Percentiles rank a stretch among this genome's conserved stretches.
phyloP scores from a whole-genome alignment of 2,113 vertebrate genomes.

The Platichthys stellatus region DNA sequence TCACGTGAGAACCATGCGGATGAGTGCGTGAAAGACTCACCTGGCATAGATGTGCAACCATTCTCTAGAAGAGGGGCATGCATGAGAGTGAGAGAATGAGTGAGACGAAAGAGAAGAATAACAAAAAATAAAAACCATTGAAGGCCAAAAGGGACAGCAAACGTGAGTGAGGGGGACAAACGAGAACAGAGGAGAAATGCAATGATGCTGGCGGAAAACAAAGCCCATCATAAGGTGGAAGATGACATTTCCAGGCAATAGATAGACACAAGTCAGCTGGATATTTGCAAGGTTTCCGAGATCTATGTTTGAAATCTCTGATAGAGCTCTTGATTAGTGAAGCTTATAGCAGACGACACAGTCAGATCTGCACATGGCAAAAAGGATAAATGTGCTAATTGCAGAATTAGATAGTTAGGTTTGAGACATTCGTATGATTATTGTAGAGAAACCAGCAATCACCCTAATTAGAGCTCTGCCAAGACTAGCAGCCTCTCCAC shows the following conservation, averaged over 20 bases:
- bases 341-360: neutral
- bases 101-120: slow-evolving; percentile 86
- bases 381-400: slow-evolving; percentile 8
- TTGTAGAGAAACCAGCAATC: slow-evolving; percentile 8
- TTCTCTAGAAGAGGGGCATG: slow-evolving; percentile 98
- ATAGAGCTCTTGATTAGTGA: neutral
- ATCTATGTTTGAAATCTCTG: neutral
- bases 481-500: slow-evolving; percentile 9
- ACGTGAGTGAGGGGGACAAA: slow-evolving; percentile 76
- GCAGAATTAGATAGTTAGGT: neutral
- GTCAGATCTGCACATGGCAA: neutral
- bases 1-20: slow-evolving; percentile 82
- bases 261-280: slow-evolving; percentile 71
- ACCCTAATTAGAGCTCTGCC: neutral
- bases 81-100: slow-evolving; percentile 93
- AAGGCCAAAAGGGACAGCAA: slow-evolving; percentile 82
- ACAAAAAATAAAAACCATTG: slow-evolving; percentile 75
- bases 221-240: slow-evolving; percentile 30
- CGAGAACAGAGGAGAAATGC: slow-evolving; percentile 42
- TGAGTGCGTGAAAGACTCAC: slow-evolving; percentile 90
- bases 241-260: slow-evolving; percentile 46
- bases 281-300: slow-evolving; percentile 17
- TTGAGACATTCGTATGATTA: slow-evolving; percentile 1
- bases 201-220: slow-evolving; percentile 33
- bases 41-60: slow-evolving; percentile 98